Evolutionary conservation across 2,113 vertebrate species (phyloP).

Genomic region (Petrocephalus microphthalmus): DNA sequence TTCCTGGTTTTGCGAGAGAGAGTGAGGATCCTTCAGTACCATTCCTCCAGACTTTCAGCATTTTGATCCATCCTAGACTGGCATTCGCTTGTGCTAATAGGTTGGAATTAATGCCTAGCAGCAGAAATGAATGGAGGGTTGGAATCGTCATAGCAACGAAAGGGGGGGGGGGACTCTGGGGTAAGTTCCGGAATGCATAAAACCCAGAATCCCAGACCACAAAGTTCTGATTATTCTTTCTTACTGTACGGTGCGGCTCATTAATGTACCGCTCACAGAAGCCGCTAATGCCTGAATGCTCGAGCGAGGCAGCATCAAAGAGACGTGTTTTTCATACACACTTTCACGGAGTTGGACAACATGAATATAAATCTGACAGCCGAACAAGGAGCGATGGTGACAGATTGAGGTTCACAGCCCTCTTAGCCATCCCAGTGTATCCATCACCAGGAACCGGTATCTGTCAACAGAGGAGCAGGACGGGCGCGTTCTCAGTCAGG

Average conservation of each 20-base stretch:
- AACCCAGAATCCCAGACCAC: background rate
- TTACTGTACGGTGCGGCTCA: background rate
- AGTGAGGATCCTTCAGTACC: background rate
- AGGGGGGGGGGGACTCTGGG: background rate
- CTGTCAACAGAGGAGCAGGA: background rate
- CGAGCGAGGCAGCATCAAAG: background rate
- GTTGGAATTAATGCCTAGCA: background rate
- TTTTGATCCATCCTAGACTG: background rate
- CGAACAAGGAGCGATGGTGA: background rate
- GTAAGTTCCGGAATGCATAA: background rate
- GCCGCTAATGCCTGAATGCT: background rate
- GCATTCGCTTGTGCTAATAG: background rate
- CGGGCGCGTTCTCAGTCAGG: background rate
- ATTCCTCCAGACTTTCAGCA: background rate
- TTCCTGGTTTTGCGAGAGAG: background rate
- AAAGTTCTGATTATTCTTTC: background rate
- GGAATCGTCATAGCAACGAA: background rate
- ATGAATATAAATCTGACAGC: background rate
- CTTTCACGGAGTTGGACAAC: background rate
- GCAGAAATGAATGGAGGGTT: background rate
- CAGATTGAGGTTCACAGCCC: background rate
- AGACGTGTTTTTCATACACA: background rate
- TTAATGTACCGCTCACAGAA: background rate
- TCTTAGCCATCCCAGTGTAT: background rate
- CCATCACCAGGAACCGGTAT: background rate